Percentiles rank a stretch among this genome's conserved stretches.
These are phyloP conservation scores for Typhlomys cinereus DNA, from an alignment of 2,113 vertebrate species.

Conservation along the genomic window DNA sequence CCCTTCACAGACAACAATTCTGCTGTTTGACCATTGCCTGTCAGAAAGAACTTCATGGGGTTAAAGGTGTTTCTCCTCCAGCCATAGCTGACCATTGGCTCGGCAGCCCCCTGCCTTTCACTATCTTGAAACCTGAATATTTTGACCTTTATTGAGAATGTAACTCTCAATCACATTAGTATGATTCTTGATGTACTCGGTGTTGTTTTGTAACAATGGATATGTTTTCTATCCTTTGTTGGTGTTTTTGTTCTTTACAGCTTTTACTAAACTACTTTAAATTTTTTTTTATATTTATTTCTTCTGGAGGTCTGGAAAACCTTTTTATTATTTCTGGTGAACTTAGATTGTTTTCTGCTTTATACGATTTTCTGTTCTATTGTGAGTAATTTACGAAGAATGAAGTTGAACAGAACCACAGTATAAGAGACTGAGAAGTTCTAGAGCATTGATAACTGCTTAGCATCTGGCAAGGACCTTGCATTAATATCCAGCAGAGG, in stretches of 20 bases:
- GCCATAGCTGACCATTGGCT: too few species aligned
- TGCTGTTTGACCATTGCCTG: too few species aligned
- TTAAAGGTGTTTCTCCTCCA: too few species aligned
- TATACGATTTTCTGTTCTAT: too few species aligned
- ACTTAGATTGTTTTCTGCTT: too few species aligned
- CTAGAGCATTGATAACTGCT: too few species aligned
- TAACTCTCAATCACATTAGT: neutral
- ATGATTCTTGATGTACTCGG: neutral
- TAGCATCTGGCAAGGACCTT: neutral
- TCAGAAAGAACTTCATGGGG: too few species aligned
- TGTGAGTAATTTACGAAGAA: neutral
- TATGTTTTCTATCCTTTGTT: neutral
- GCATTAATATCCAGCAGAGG: neutral
- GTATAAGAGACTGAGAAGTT: neutral
- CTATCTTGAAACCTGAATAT: neutral
- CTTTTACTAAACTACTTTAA: neutral
- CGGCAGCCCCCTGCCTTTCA: neutral
- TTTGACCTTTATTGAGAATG: neutral
- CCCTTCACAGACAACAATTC: too few species aligned
- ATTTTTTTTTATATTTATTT: neutral
- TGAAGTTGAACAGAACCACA: neutral
- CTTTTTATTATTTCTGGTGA: neutral
- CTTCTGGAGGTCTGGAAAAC: neutral
- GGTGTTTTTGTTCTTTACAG: neutral
- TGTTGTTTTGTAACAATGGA: constrained; percentile 9